Evolutionary conservation across 2,113 vertebrate genomes (phyloP).

Genomic region (Sarotherodon lohbergeri): DNA sequence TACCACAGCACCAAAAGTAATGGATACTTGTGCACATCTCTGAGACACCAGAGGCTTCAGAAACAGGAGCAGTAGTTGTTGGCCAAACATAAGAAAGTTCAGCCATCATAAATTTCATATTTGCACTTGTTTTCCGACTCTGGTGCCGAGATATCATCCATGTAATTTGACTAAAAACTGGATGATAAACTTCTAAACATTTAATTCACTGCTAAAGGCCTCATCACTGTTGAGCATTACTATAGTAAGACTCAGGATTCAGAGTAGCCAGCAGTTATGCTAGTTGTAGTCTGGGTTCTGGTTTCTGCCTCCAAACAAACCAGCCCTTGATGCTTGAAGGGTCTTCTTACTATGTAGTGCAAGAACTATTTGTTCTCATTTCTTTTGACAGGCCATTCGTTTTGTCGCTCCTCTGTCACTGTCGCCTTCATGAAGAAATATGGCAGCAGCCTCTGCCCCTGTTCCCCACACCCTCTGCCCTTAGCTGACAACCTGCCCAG

Average conservation of each 20-base stretch:
- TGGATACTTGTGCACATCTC: neutral
- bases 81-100: neutral
- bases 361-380: conserved; percentile 76
- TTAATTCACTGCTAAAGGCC: neutral
- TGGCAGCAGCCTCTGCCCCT: conserved; percentile 59
- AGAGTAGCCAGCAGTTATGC: neutral
- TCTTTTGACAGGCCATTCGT: conserved; percentile 75
- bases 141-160: neutral
- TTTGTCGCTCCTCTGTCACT: conserved; percentile 68
- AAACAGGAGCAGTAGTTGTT: neutral
- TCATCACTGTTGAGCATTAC: neutral
- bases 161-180: neutral
- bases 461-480: conserved; percentile 51
- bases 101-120: neutral
- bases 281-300: conserved; percentile 5
- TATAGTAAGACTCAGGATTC: neutral
- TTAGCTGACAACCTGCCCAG: conserved; percentile 41
- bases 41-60: neutral
- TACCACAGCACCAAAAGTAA: neutral
- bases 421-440: conserved; percentile 78
- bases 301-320: conserved; percentile 28
- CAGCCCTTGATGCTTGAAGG: conserved; percentile 67
- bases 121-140: neutral
- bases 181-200: neutral
- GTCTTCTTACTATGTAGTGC: conserved; percentile 56